These are phyloP conservation scores for Chorisops tibialis DNA, from an alignment of 2,888 invertebrate species.

Conservation along the genomic window DNA sequence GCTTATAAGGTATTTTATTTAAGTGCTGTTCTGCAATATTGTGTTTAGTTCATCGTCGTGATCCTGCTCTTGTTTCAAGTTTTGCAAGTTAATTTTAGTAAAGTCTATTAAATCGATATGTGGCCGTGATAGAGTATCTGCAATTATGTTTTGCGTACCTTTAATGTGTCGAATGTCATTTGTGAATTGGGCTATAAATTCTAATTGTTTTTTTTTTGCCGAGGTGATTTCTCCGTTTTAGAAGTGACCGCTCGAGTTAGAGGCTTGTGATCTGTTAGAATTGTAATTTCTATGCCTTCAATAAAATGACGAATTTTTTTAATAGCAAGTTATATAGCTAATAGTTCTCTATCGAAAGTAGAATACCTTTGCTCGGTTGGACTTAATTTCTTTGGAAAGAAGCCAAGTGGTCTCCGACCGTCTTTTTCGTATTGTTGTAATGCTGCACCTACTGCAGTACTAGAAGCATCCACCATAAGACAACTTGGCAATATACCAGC, in stretches of 20 bases:
- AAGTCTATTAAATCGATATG: neutral
- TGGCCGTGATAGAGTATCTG: constrained; percentile 9
- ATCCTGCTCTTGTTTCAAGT: neutral
- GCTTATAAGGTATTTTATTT: no score
- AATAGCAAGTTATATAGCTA: constrained; percentile 45
- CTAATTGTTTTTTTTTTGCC: constrained; percentile 5
- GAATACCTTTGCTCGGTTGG: constrained; percentile 43
- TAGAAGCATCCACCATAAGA: constrained; percentile 41
- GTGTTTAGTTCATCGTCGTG: neutral
- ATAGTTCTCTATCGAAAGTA: constrained; percentile 40
- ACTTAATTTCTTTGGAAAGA: constrained; percentile 42
- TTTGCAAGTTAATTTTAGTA: no score
- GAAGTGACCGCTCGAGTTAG: constrained; percentile 3
- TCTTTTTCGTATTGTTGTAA: constrained; percentile 40
- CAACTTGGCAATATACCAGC: no score
- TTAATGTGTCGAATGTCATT: no score
- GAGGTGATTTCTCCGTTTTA: constrained; percentile 33
- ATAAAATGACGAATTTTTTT: neutral
- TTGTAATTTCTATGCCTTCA: neutral
- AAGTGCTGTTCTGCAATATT: neutral
- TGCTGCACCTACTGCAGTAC: constrained; percentile 44
- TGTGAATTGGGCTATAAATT: constrained; percentile 3
- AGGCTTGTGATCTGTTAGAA: constrained; percentile 5
- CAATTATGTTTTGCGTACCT: no score
- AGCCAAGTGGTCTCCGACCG: constrained; percentile 43